Conservation (phyloP, 2,113 vertebrate genomes). For the Orthochromis indermauri region DNA sequence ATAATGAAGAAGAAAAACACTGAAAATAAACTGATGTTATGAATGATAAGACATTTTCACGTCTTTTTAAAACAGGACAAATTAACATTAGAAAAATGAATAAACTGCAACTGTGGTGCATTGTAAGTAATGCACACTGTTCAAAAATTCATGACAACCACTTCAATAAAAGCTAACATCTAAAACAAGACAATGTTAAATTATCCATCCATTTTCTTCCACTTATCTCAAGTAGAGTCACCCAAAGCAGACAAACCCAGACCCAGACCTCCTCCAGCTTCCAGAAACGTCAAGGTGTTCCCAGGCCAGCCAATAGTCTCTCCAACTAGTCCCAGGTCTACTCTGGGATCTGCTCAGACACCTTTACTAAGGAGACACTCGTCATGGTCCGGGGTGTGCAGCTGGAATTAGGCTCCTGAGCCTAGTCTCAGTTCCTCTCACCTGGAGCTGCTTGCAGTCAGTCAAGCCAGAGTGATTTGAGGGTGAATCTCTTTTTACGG, state of each 20-base stretch:
- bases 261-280: neutral
- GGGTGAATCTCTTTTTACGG: neutral
- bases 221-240: fast-evolving
- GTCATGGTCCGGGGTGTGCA: neutral
- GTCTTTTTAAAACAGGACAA: neutral
- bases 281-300: neutral
- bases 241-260: neutral
- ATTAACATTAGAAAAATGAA: neutral
- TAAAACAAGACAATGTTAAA: neutral
- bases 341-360: neutral
- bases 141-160: neutral
- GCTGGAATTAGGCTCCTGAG: neutral
- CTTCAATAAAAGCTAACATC: neutral
- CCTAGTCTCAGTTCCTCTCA: neutral
- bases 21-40: neutral
- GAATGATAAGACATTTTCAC: neutral
- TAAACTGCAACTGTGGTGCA: neutral
- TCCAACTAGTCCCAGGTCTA: neutral
- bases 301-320: neutral
- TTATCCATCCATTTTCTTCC: neutral
- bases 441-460: neutral
- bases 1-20: neutral
- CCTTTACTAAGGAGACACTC: neutral
- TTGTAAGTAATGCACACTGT: fast-evolving
- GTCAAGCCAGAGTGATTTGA: neutral